Evolutionary conservation across 2,113 vertebrate species (phyloP).

Genomic region (Astur gentilis): DNA sequence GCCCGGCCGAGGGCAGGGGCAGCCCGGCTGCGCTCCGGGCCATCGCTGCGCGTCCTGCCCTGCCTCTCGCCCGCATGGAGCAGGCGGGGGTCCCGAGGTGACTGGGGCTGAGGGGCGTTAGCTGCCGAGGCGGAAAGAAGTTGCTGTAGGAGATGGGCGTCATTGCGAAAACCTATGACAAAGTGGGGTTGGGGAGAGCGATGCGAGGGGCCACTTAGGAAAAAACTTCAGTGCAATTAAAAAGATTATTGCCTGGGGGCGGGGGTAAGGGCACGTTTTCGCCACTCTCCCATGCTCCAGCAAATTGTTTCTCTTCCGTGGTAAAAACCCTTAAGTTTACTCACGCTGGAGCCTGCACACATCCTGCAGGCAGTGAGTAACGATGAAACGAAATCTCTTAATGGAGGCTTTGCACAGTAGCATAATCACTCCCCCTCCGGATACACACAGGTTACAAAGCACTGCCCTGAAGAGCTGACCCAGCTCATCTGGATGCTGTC

Average conservation of each 20-base stretch:
- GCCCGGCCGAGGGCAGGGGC: too few species aligned
- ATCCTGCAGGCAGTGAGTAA: not conserved
- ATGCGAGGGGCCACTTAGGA: not conserved
- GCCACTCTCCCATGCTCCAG: not conserved
- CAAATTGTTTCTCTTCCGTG: not conserved
- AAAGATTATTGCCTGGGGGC: not conserved
- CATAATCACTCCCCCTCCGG: not conserved
- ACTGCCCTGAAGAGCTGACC: not conserved
- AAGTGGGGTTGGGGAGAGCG: too few species aligned
- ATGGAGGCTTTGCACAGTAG: not conserved
- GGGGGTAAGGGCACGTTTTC: not conserved
- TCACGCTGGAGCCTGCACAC: not conserved
- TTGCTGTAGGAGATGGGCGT: not conserved
- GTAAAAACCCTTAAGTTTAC: not conserved
- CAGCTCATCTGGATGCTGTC: not conserved
- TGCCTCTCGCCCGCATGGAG: not conserved
- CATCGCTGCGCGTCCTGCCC: not conserved
- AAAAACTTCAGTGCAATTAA: not conserved
- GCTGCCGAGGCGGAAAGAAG: not conserved
- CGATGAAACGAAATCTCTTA: not conserved
- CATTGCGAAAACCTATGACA: not conserved
- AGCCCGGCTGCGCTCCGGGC: not conserved
- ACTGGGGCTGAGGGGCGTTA: fast-evolving
- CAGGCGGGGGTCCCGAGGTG: too few species aligned
- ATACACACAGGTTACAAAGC: not conserved